phyloP scores from a whole-genome alignment of 2,797 vertebrate species.

The Zalophus californianus region DNA sequence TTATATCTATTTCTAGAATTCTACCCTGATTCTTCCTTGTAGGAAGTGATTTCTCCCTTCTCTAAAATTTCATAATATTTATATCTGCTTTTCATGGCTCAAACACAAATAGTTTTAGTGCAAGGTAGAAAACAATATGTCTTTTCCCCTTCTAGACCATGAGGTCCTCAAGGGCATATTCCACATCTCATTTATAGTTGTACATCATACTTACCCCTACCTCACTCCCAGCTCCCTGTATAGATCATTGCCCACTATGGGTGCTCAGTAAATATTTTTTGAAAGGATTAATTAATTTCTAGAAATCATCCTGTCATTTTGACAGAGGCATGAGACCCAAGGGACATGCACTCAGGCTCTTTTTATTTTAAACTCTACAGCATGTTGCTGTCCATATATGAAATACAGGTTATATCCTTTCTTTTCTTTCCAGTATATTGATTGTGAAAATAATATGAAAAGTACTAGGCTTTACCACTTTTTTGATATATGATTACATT shows the following conservation, averaged over 20 bases:
- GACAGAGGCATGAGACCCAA: not conserved
- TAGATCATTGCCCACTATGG: not conserved
- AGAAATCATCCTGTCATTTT: not conserved
- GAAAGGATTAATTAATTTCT: conserved; percentile 32
- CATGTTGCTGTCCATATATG: not conserved
- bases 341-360: not conserved
- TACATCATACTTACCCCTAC: not conserved
- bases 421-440: not conserved
- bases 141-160: not conserved
- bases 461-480: not conserved
- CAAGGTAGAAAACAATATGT: not conserved
- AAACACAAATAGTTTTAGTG: not conserved
- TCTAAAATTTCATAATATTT: not conserved
- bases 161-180: not conserved
- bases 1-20: not conserved
- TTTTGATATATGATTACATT: conserved; percentile 2
- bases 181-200: not conserved
- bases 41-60: not conserved
- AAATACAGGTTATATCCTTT: not conserved
- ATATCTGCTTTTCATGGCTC: not conserved
- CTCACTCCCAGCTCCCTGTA: not conserved
- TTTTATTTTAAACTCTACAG: not conserved
- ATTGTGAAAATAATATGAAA: conserved; percentile 28
- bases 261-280: not conserved
- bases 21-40: not conserved